Percentiles rank a stretch among this genome's conserved stretches.
These are phyloP conservation scores for Atherinomorus stipes DNA, from an alignment of 2,113 vertebrate species.

Conservation along the genomic window DNA sequence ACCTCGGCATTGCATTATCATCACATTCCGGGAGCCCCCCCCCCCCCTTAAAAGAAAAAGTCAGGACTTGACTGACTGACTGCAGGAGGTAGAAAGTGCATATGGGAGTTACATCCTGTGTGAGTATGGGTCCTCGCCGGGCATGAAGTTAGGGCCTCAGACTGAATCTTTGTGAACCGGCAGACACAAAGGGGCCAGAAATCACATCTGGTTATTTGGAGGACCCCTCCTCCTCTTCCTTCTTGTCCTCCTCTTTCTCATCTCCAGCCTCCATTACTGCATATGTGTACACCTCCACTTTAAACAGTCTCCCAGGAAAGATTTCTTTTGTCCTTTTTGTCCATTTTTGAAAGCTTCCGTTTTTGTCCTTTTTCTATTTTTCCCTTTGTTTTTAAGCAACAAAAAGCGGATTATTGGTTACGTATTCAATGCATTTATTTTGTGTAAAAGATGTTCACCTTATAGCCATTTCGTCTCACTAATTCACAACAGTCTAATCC, in stretches of 20 bases:
- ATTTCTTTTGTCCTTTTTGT: slow-evolving; percentile 7
- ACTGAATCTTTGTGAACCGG: slow-evolving; percentile 71
- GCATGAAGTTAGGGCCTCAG: slow-evolving; percentile 43
- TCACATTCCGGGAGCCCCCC: slow-evolving; percentile 54
- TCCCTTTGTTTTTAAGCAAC: background rate
- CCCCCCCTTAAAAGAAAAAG: slow-evolving; percentile 52
- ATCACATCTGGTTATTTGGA: slow-evolving; percentile 71
- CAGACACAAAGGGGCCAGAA: slow-evolving; percentile 67
- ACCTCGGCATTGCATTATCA: slow-evolving; percentile 62
- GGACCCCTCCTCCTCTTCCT: background rate
- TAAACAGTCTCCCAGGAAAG: slow-evolving; percentile 2
- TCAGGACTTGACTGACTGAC: slow-evolving; percentile 64
- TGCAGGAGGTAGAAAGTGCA: slow-evolving; percentile 66
- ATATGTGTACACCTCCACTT: slow-evolving; percentile 35
- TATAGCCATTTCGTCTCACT: slow-evolving; percentile 46
- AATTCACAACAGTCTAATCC: slow-evolving; percentile 50
- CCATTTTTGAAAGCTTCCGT: background rate
- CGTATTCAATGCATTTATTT: slow-evolving; percentile 16
- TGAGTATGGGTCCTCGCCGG: slow-evolving; percentile 32
- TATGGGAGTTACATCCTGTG: slow-evolving; percentile 50
- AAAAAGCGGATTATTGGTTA: slow-evolving; percentile 35
- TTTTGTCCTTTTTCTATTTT: background rate
- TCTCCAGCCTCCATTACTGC: background rate
- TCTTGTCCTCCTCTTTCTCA: background rate
- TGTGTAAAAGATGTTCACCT: slow-evolving; percentile 46